Evolutionary conservation across 2,113 vertebrate genomes (phyloP), one percentile per base, ranked within the genome.

Genomic region (Aegithalos caudatus): DNA sequence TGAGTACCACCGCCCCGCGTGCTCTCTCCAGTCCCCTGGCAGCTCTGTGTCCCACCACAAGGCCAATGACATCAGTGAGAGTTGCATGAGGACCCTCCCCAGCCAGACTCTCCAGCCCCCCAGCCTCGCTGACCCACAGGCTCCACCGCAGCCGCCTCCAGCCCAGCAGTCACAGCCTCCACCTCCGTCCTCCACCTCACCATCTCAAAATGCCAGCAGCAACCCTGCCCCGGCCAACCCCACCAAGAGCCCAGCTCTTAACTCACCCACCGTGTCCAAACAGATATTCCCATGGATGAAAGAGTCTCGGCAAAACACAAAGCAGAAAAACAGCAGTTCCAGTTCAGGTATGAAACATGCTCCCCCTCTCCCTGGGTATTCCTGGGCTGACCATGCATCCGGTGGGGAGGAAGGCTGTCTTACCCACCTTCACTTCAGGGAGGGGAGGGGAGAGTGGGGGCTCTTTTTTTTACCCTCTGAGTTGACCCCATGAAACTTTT

Each of bases 211-310:
- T 98, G 97, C 98, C 92, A 99, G 98, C 98, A 98, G 97, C 97
- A 98, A 98, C 74, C 95, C 98, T 91, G 97, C 96, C 97, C 98
- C 98, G 0, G 74, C 98, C 96, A 98, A 97, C 82, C 42, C 98
- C 61, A 97, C 96, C 95, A 98, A 99, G 96, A 98, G 98, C 80
- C 98, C 98, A 35, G 98, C 98, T 95, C 98, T 98, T 96, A 98
- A 98, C 95, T 99, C 99, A 6, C 99, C 99, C 58, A 97, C 98
- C 9, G 94, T 98, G 90, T 98, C 98, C 96, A 99, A 99, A 97
- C 99, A 99, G 67, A 99, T 99, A 97, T 99, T 99, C 96, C 99
- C 99, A 2, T 99, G 99, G 99, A 99, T 99, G 99, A 99, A 99
- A 98, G 99, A 99, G 91, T 99, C 99, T 82, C 98, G 99, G 77